Evolutionary conservation across 2,113 vertebrate species (phyloP), one percentile per base, ranked within the genome.

Genomic region (Oryzias curvinotus): DNA sequence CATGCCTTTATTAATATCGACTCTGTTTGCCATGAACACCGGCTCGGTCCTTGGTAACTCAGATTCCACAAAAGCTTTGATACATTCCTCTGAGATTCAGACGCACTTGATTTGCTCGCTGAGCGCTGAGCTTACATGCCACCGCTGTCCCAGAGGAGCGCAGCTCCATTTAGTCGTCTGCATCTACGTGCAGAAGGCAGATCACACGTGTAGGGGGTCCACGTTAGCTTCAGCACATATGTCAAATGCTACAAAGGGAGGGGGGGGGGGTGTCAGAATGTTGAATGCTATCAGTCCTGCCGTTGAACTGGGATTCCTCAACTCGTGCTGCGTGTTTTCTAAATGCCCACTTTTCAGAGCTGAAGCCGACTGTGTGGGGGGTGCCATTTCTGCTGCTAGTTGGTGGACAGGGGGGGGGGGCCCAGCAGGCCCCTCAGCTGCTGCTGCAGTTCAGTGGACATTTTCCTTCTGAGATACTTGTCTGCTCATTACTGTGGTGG

Each of bases 401-500:
- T 47, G 53, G 18, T 21, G 53, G 46, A 26, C 23, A 36, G 61
- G 26, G 17, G 21, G 21, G 46, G 61, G 26, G 17, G 28, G 21
- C 46, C 50, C 47, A 21, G 8, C 18, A 19, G 15, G 28, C n/a
- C 42, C 26, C 46, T 61, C 47, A 21, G 8, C 21, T 23, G 21
- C 23, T 36, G 4, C 30, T 62, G 46, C 13, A 15, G 25, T 30
- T n/a, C 41, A n/a, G 18, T 25, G 21, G 45, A 44, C 4, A 3
- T 51, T n/a, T 58, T 56, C 18, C 50, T 43, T 61, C 51, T 14
- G 45, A 28, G 16, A 50, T 14, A 26, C 51, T 36, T 46, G 7
- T 5, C 21, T 55, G n/a, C 25, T 46, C 8, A 48, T 7, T 16
- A 49, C 51, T 48, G n/a, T n/a, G 36, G 16, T 61, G 28, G 54